Conservation (phyloP, 1,140 invertebrate genomes). For the Portunus trituberculatus region DNA sequence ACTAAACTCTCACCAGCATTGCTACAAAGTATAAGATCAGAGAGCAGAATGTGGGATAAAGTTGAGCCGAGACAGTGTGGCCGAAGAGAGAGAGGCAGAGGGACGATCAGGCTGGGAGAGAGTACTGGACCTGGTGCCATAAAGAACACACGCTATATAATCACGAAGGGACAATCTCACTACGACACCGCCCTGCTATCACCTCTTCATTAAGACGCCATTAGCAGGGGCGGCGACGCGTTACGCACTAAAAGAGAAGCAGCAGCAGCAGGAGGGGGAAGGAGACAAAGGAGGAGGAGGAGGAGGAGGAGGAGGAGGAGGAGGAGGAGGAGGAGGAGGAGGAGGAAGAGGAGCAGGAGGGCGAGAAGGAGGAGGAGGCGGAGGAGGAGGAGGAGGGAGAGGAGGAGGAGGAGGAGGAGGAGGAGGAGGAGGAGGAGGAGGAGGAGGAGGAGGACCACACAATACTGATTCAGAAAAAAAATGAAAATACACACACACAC, state of each 20-base stretch:
- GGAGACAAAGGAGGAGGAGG: background rate
- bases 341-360: background rate
- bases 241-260: no score
- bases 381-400: background rate
- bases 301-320: background rate
- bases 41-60: no score
- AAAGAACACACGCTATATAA: background rate
- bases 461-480: no score
- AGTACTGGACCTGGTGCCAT: no score
- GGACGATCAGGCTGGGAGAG: no score
- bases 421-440: no score
- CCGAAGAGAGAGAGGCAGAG: no score
- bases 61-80: no score
- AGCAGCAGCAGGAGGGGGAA: background rate
- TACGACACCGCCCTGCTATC: background rate
- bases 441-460: no score
- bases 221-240: background rate
- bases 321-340: background rate
- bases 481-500: background rate
- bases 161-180: background rate
- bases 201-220: constrained; percentile 37
- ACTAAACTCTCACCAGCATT: no score
- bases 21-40: no score
- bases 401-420: background rate
- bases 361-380: background rate